phyloP scores from a whole-genome alignment of 2,797 vertebrate genomes.

The Schizopygopsis malacanthus region DNA sequence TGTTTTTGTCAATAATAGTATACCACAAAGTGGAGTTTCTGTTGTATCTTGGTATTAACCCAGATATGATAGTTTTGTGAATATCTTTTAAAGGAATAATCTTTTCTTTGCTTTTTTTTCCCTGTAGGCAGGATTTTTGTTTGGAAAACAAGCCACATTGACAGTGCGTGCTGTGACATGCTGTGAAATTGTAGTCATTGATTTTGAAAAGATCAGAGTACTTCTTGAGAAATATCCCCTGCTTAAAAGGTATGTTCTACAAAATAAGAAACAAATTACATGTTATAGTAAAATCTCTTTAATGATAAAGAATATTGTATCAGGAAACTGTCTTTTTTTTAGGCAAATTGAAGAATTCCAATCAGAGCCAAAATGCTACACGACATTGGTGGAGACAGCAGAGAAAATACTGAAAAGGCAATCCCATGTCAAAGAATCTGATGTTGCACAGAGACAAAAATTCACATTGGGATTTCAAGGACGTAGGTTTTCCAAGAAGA shows the following conservation, averaged over 20 bases:
- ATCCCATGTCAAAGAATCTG: background rate
- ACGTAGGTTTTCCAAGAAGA: slow-evolving; percentile 42
- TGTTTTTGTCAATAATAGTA: no score
- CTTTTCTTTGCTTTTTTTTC: background rate
- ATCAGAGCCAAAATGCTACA: background rate
- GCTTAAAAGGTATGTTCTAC: slow-evolving; percentile 43
- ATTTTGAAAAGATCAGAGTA: slow-evolving; percentile 48
- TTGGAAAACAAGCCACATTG: slow-evolving; percentile 49
- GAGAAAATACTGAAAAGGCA: slow-evolving; percentile 29
- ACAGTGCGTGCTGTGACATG: slow-evolving; percentile 54
- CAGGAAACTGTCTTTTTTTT: background rate
- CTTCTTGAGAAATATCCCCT: slow-evolving; percentile 48
- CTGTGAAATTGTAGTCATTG: slow-evolving; percentile 56
- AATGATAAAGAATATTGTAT: background rate
- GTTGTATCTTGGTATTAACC: no score
- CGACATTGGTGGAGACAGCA: background rate
- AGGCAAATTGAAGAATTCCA: slow-evolving; percentile 46
- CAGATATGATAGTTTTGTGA: background rate
- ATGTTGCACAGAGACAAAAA: slow-evolving; percentile 8
- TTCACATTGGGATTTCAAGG: slow-evolving; percentile 30
- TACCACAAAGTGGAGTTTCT: no score
- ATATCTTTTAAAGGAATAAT: background rate
- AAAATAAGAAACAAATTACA: background rate
- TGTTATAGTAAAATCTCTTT: background rate
- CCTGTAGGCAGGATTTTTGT: slow-evolving; percentile 55